Evolutionary conservation across 2,113 vertebrate species (phyloP).

Genomic region (Probosciger aterrimus): DNA sequence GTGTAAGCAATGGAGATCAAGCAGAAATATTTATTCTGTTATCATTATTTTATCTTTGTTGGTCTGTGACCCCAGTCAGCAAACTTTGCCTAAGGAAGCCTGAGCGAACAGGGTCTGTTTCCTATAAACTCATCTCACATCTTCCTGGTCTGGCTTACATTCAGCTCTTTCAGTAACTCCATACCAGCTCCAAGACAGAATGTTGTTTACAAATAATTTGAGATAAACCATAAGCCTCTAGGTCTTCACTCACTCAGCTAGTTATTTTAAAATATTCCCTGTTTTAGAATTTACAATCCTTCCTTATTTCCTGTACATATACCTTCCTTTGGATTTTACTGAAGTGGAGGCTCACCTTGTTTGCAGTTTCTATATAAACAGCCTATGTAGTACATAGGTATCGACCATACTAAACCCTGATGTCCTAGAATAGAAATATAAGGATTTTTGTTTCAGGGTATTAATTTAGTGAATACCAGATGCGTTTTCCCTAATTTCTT

Average conservation of each 20-base stretch:
- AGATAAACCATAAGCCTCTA: slow-evolving; percentile 39
- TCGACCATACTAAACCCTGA: neutral
- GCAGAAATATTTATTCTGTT: slow-evolving; percentile 54
- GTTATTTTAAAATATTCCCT: neutral
- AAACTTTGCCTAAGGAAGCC: slow-evolving; percentile 57
- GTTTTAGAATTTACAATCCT: neutral
- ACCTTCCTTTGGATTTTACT: neutral
- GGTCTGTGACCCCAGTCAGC: slow-evolving; percentile 20
- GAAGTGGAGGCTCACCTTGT: neutral
- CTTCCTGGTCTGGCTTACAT: slow-evolving; percentile 42
- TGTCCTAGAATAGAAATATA: neutral
- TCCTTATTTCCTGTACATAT: neutral
- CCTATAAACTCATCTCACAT: slow-evolving; percentile 46
- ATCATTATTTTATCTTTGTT: slow-evolving; percentile 47
- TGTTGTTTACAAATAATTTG: slow-evolving; percentile 56
- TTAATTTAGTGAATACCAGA: neutral
- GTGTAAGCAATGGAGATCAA: neutral
- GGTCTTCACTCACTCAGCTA: neutral
- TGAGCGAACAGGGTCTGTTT: slow-evolving; percentile 32
- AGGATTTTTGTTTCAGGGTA: neutral
- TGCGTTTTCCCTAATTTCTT: neutral
- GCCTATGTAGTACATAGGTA: neutral
- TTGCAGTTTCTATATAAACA: neutral
- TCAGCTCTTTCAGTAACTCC: neutral
- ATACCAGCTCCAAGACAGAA: slow-evolving; percentile 8